Evolutionary conservation across 2,113 vertebrate species (phyloP).

Genomic region (Leiothrix lutea): DNA sequence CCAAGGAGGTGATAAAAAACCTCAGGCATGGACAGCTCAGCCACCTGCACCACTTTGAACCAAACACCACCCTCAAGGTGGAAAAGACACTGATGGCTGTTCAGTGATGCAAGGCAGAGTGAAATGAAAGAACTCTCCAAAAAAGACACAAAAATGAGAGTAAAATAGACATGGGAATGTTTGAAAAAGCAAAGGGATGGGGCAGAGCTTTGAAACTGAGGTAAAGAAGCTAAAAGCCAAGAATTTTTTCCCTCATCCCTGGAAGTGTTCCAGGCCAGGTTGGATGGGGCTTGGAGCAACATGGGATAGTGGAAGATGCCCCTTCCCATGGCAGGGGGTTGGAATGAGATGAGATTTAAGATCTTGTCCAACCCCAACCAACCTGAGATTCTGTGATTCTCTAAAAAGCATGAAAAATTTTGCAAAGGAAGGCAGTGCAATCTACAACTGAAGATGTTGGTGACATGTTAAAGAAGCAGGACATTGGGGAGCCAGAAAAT

Average conservation of each 20-base stretch:
- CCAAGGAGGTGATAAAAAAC: neutral
- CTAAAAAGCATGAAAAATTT: neutral
- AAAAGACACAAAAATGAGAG: neutral
- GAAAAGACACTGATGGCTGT: neutral
- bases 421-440: neutral
- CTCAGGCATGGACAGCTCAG: neutral
- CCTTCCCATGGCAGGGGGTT: neutral
- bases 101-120: neutral
- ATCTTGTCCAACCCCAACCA: neutral
- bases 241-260: neutral
- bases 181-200: neutral
- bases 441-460: neutral
- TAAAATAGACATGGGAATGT: neutral
- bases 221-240: neutral
- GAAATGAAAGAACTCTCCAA: neutral
- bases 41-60: neutral
- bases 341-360: neutral
- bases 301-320: too few relatives aligned
- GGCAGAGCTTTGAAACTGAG: neutral
- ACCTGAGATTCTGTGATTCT: neutral
- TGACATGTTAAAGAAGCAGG: neutral
- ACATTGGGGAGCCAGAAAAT: neutral
- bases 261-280: neutral
- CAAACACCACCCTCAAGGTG: neutral
- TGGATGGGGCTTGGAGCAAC: neutral